Evolutionary conservation across 2,888 invertebrate genomes (phyloP).

Genomic region (Pandemis corylana): DNA sequence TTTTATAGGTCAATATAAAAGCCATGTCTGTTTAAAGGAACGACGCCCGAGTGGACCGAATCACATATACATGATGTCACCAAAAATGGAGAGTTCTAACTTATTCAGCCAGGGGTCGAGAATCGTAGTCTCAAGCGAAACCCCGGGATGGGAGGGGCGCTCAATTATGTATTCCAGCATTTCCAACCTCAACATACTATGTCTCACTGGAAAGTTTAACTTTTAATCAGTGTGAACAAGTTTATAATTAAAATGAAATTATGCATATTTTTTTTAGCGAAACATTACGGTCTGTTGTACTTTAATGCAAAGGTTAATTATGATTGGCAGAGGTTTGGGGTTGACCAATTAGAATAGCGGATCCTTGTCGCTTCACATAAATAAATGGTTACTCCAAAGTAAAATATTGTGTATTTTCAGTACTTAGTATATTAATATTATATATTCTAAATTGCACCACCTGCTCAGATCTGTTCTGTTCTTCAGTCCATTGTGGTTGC

Average conservation of each 20-base stretch:
- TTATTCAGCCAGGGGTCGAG: constrained; percentile 9
- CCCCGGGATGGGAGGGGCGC: not conserved
- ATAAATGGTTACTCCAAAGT: not conserved
- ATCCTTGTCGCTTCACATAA: not conserved
- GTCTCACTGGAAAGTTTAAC: constrained; percentile 1
- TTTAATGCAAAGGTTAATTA: not conserved
- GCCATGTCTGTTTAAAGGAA: constrained; percentile 19
- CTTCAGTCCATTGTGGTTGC: too few relatives aligned
- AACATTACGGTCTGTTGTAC: not conserved
- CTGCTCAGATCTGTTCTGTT: too few relatives aligned
- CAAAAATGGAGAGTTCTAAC: constrained; percentile 16
- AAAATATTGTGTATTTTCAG: too few relatives aligned
- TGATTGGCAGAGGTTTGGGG: not conserved
- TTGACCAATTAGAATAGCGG: not conserved
- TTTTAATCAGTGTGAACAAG: not conserved
- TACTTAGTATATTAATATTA: too few relatives aligned
- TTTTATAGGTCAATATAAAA: constrained; percentile 28
- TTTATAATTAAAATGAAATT: not conserved
- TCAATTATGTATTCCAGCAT: constrained; percentile 23
- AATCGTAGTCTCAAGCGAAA: not conserved
- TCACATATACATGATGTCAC: constrained; percentile 16
- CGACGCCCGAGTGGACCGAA: constrained; percentile 11
- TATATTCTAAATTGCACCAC: too few relatives aligned
- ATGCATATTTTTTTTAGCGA: not conserved
- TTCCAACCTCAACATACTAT: constrained; percentile 4